Base-by-base conservation (phyloP, 2,113 vertebrate species). In the Arenaria interpres region DNA sequence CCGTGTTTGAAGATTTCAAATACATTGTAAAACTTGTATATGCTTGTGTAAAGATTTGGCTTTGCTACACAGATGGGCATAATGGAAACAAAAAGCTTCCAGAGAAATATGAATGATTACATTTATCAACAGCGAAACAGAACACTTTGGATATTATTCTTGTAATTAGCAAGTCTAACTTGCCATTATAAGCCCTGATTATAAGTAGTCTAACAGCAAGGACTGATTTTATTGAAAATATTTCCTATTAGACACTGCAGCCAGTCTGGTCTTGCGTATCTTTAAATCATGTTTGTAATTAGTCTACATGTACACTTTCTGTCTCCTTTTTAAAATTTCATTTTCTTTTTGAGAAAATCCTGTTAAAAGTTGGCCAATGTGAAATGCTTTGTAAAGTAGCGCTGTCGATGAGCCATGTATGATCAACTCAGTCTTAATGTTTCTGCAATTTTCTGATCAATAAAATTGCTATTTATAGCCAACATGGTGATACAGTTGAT, bases 91-190 rank as follows among this genome's bases (percentile, higher is more conserved):
- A 81, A 80, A 83, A 85, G 35, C 32, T 27, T 18, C 7, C 37
- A 39, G 48, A 94, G 37, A 90, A 90, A 60, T 67, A 77, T 0
- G 4, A 73, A 62, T 87, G 32, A 92, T 93, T 81, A 57, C 62
- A 37, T 92, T 89, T 93, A 68, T 74, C 76, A 93, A 35, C 53
- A 89, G 39, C 28, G 78, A 76, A 91, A 92, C 48, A 94, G 77
- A 91, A 75, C 59, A 46, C 35, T 84, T 56, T 35, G 60, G 43
- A 30, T 90, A 39, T 84, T 93, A 39, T 78, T 89, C 23, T 71
- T 77, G 35, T 75, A 94, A 92, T 87, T 92, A 89, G 56, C 7
- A 60, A 85, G 35, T 51, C 32, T 75, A 64, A 73, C 43, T 91
- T 85, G 33, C 39, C 43, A 59, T 81, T 89, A 63, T 87, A 66